These are phyloP conservation scores for Oncorhynchus keta DNA, from an alignment of 2,113 vertebrate species.

Conservation along the genomic window DNA sequence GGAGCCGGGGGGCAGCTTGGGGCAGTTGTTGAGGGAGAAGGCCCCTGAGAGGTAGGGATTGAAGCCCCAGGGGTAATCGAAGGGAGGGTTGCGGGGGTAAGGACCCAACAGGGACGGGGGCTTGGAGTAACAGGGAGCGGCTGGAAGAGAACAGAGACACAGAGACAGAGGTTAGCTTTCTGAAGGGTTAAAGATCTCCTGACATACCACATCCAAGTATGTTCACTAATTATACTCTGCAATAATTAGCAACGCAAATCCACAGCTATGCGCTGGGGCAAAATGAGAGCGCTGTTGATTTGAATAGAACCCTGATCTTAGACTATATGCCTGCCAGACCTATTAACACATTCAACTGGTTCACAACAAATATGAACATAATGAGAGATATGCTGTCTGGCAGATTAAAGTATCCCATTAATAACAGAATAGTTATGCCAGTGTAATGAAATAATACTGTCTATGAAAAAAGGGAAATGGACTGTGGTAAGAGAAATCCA, in stretches of 20 bases:
- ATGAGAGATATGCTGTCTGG: not conserved
- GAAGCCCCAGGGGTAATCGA: constrained; percentile 90
- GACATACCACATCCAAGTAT: constrained; percentile 67
- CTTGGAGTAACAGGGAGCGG: constrained; percentile 83
- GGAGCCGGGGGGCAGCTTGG: constrained; percentile 85
- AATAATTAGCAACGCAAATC: constrained; percentile 68
- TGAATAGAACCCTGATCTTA: constrained; percentile 53
- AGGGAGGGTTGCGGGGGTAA: constrained; percentile 80
- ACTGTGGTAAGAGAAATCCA: not conserved
- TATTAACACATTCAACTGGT: constrained; percentile 33
- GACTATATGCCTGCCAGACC: constrained; percentile 58
- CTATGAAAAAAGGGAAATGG: too few relatives aligned
- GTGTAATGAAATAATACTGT: not conserved
- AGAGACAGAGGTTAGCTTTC: constrained; percentile 54
- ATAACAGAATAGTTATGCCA: constrained; percentile 2
- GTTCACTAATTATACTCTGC: constrained; percentile 63
- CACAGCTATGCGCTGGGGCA: constrained; percentile 50
- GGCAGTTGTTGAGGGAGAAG: constrained; percentile 83
- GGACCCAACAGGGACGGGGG: constrained; percentile 84
- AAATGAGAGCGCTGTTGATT: constrained; percentile 33
- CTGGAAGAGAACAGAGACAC: constrained; percentile 64
- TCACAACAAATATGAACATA: constrained; percentile 35
- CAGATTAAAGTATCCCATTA: not conserved
- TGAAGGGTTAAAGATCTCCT: constrained; percentile 62
- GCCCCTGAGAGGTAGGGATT: constrained; percentile 86